phyloP scores from a whole-genome alignment of 2,797 vertebrate species.

The Sciurus carolinensis region DNA sequence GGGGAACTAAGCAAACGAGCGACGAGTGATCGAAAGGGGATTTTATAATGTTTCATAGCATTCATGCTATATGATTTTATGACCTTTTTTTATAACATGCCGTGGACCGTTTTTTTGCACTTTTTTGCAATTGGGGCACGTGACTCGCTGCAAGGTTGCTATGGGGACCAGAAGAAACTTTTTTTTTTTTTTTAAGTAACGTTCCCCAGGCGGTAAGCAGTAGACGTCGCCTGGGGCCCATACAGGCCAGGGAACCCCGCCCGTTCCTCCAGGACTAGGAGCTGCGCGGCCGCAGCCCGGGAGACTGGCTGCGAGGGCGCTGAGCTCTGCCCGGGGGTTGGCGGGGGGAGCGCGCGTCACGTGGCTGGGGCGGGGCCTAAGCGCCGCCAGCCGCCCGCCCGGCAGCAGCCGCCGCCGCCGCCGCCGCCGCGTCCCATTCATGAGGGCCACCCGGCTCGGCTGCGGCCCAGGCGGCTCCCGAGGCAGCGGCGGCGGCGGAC shows the following conservation, averaged over 20 bases:
- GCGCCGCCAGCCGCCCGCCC: neutral
- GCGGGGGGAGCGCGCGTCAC: neutral
- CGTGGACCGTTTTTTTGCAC: neutral
- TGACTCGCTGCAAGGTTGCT: conserved; percentile 31
- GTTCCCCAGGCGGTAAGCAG: rapidly evolving
- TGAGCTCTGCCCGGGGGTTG: rapidly evolving
- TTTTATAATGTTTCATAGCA: neutral
- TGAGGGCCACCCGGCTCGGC: conserved; percentile 71
- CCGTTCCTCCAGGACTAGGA: rapidly evolving
- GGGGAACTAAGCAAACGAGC: neutral
- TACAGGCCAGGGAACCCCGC: neutral
- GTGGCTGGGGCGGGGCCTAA: conserved; percentile 66
- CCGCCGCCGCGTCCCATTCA: conserved; percentile 78
- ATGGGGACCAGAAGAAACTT: conserved; percentile 56
- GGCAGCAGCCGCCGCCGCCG: neutral
- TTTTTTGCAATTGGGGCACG: neutral
- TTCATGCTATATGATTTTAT: too few species aligned
- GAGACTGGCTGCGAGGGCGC: too few species aligned
- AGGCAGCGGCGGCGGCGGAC: conserved; percentile 62
- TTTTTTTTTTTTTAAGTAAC: neutral
- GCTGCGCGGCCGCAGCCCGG: neutral
- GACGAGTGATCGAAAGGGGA: neutral
- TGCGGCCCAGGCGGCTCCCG: conserved; percentile 70
- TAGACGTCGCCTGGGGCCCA: neutral
- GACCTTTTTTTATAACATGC: neutral